Base-by-base conservation (phyloP, 2,113 vertebrate genomes). In the Lanius collurio region DNA sequence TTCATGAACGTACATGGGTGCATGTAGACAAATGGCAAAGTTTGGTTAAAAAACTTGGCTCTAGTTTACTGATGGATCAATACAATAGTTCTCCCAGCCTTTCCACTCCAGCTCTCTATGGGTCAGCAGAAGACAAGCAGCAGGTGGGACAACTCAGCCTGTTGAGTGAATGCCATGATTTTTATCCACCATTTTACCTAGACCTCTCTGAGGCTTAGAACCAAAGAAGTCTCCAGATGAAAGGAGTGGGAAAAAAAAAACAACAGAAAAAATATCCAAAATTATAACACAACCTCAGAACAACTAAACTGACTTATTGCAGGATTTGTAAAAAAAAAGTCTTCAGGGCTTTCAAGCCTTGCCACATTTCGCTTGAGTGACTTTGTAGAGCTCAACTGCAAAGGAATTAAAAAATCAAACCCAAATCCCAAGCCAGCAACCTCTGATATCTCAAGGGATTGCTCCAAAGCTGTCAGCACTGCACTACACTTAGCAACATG, bases 241-340 rank as follows among this genome's bases (percentile, higher is more conserved):
- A 87, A 85, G 11, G 8, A 83, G 5, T 3, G 7, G 67, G 76
- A 94, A 57, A 95, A 31, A 78, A 94, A 57, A 95, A 31, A 76
- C 8, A 37, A 0, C 5, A 20, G 6, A 4, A 75, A 85, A 85
- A 60, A 27, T 17, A 41, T 31, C 44, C 27, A 56, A n/a, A 52
- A 60, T 63, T 53, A 52, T 91, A 21, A 83, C 90, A 55, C 10
- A 70, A 37, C 21, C 13, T 77, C 59, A 96, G 95, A 95, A 93
- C 75, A 91, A 67, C 91, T 91, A 64, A 92, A 77, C n/a, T 75
- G 84, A 95, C 74, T 94, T 96, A 96, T 82, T 94, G 85, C 55
- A 97, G 94, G 83, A 95, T 97, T 98, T 97, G 37, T 87, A 94
- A 95, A 98, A 96, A 90, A 92, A 96, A 96, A 87, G 26, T 83